These are phyloP conservation scores for Pluvialis apricaria DNA, from an alignment of 2,113 vertebrate species.

Conservation along the genomic window DNA sequence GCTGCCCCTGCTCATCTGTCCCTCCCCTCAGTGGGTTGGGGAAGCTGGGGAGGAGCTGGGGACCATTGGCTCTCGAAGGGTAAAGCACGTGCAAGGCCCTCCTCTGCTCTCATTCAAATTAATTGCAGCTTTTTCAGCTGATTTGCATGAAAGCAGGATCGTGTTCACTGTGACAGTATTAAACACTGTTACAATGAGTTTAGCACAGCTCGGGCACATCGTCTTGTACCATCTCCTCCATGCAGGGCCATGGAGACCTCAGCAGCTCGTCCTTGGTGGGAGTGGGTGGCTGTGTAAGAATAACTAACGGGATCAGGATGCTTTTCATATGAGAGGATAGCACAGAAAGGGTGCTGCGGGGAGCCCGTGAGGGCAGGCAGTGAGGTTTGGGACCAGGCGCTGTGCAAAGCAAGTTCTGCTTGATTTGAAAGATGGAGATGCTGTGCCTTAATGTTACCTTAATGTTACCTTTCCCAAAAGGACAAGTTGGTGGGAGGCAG, in stretches of 20 bases:
- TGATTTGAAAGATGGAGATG: neutral
- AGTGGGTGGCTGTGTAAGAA: neutral
- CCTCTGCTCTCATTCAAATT: neutral
- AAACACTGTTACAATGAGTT: neutral
- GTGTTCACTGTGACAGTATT: neutral
- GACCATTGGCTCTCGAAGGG: neutral
- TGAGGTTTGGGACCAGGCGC: neutral
- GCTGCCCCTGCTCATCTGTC: neutral
- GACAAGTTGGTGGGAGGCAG: neutral
- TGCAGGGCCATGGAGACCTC: neutral
- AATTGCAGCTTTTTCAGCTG: neutral
- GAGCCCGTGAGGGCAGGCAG: neutral
- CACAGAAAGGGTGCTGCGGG: neutral
- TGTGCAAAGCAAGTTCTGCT: neutral
- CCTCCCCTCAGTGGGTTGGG: neutral
- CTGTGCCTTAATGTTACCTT: neutral
- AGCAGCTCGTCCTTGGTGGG: neutral
- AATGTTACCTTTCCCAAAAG: neutral
- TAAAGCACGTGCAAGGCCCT: neutral
- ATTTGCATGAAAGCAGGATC: neutral
- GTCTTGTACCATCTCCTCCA: neutral
- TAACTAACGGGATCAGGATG: neutral
- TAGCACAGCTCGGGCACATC: neutral
- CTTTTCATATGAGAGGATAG: neutral
- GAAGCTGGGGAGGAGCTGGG: neutral